phyloP scores from a whole-genome alignment of 1,140 invertebrate genomes.

The Drosophila nikananu region DNA sequence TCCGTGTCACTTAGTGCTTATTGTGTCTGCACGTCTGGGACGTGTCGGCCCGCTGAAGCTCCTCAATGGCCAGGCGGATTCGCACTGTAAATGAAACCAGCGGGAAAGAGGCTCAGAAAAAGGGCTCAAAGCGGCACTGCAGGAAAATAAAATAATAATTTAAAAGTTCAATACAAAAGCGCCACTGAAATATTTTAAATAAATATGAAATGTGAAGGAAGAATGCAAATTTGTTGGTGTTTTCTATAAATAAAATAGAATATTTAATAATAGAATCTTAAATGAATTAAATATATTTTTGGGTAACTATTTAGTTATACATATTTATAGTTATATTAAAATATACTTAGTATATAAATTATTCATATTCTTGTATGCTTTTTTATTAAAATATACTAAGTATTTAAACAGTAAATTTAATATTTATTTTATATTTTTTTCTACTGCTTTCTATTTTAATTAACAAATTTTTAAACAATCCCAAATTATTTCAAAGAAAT shows the following conservation, averaged over 20 bases:
- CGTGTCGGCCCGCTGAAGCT: slow-evolving; percentile 58
- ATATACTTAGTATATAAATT: not conserved
- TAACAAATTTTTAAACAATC: not conserved
- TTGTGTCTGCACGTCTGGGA: slow-evolving; percentile 79
- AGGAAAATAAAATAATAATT: too few relatives aligned
- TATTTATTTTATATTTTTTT: not conserved
- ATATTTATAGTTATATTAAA: not conserved
- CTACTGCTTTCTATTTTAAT: not conserved
- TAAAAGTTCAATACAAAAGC: too few relatives aligned
- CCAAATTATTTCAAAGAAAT: too few relatives aligned
- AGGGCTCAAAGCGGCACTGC: slow-evolving; percentile 20
- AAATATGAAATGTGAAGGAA: too few relatives aligned
- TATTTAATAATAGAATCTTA: not conserved
- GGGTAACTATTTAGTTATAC: not conserved
- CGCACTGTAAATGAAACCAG: slow-evolving; percentile 77
- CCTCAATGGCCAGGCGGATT: slow-evolving; percentile 66
- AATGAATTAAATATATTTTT: not conserved
- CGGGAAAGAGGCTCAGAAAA: slow-evolving; percentile 11
- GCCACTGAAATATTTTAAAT: too few relatives aligned
- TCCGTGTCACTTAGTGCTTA: slow-evolving; percentile 76
- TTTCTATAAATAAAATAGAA: too few relatives aligned
- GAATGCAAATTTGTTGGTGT: too few relatives aligned
- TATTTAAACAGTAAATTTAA: not conserved
- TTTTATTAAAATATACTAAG: too few relatives aligned
- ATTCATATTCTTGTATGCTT: not conserved